Evolutionary conservation across 1,140 invertebrate genomes (phyloP), one percentile per base, ranked within the genome.

Genomic region (Calliphora vicina): DNA sequence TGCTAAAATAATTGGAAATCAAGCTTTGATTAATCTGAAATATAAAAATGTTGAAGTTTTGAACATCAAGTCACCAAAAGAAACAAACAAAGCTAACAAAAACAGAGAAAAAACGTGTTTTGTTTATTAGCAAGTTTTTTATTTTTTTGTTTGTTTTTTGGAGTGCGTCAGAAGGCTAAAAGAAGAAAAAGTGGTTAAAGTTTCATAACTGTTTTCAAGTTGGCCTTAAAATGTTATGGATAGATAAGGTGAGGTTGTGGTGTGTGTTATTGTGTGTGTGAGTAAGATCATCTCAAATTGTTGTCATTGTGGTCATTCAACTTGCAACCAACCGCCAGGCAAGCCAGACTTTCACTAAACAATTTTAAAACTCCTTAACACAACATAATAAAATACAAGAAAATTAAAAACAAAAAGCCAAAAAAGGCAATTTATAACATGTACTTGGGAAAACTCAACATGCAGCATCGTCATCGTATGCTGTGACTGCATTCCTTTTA

Each of bases 331-430:
- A 15, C n/a, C 1, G 50, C 15, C 12, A 57, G 15, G 50, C 15
- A 17, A 57, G 15, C 50, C 61, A 67, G 74, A 78, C 74, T 78
- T 78, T 78, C 74, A 78, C 74, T 78, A 17, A 42, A 43, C 35
- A 78, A 10, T 42, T 45, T 78, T 43, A 43, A 43, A 43, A 43
- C 74, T 43, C 74, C 42, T 78, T 78, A 78, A 78, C 35, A 78
- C 74, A 76, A 76, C 73, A 76, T 27, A 23, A 73, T 17, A 27
- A 73, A 20, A 76, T 9, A 35, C n/a, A 76, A 42, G 15, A 35
- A 29, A 76, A 76, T 42, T 76, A 15, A 76, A 35, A 35, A 57
- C 0, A 25, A n/a, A 78, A n/a, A n/a, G n/a, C 35, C 17, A 9
- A 78, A 43, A n/a, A 78, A 25, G 17, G 74, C 20, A 23, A 43